Conservation (phyloP, 1,140 invertebrate species). For the Neodiprion lecontei region DNA sequence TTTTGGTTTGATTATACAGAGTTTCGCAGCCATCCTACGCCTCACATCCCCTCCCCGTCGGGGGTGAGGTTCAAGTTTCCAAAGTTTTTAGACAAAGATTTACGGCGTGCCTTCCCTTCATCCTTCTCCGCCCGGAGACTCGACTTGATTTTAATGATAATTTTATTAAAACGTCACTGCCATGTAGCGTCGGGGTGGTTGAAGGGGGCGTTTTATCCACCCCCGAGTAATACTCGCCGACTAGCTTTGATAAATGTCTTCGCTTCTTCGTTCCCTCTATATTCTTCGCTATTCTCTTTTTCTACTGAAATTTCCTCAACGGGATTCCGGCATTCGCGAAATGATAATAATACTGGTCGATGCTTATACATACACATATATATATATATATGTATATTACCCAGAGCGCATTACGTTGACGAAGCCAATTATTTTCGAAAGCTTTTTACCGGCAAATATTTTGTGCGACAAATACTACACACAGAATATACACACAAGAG, state of each 20-base stretch:
- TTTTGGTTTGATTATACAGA: constrained; percentile 6
- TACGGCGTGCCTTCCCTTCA: background rate
- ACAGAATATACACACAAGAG: background rate
- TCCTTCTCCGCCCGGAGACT: no score
- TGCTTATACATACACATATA: no score
- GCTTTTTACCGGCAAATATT: background rate
- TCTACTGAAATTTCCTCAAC: no score
- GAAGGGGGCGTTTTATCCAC: no score
- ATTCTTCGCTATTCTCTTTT: background rate
- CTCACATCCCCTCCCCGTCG: background rate
- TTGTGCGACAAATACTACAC: background rate
- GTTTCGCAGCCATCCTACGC: background rate
- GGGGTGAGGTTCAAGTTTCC: background rate
- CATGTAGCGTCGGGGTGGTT: background rate
- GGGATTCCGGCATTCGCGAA: no score
- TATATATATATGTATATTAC: no score
- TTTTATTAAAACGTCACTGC: constrained; percentile 6
- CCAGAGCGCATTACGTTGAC: no score
- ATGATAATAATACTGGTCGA: no score
- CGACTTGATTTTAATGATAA: background rate
- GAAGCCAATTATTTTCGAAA: background rate
- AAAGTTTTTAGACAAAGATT: constrained; percentile 8
- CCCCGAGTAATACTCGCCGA: background rate
- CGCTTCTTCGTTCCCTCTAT: background rate
- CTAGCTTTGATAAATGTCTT: background rate